phyloP scores from a whole-genome alignment of 2,888 invertebrate species.

The Sepiola atlantica region DNA sequence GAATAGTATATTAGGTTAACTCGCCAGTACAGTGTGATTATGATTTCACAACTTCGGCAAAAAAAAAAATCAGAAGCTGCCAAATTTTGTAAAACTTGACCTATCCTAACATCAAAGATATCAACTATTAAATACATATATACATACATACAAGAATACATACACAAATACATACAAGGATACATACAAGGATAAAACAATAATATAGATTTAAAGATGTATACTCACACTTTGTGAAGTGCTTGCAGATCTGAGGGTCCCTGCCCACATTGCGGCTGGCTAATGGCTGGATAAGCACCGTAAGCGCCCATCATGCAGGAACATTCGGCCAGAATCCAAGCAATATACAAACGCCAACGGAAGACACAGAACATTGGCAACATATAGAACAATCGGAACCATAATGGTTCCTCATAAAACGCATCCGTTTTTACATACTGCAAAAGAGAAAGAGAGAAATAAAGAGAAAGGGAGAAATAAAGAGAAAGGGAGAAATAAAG shows the following conservation, averaged over 20 bases:
- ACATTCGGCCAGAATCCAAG: constrained; percentile 91
- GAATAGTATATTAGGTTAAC: too few relatives aligned
- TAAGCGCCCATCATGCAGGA: constrained; percentile 93
- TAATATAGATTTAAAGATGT: neutral
- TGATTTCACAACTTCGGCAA: too few relatives aligned
- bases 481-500: too few relatives aligned
- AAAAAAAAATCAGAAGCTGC: too few relatives aligned
- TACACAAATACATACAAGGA: too few relatives aligned
- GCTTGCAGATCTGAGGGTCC: constrained; percentile 83
- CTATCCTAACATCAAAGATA: too few relatives aligned
- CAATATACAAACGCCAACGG: constrained; percentile 91
- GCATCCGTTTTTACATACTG: constrained; percentile 89
- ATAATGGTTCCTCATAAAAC: constrained; percentile 83
- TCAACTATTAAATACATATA: too few relatives aligned
- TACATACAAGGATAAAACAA: too few relatives aligned
- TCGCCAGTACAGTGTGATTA: too few relatives aligned
- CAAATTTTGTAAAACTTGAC: too few relatives aligned
- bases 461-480: too few relatives aligned
- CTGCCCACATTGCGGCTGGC: constrained; percentile 83
- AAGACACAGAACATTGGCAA: constrained; percentile 91
- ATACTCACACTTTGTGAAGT: constrained; percentile 64
- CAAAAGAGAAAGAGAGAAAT: constrained; percentile 58
- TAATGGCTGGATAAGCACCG: constrained; percentile 89
- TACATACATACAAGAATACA: too few relatives aligned
- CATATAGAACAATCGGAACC: constrained; percentile 88